Base-by-base conservation (phyloP, 2,888 invertebrate species). In the Xanthostigma xanthostigma region DNA sequence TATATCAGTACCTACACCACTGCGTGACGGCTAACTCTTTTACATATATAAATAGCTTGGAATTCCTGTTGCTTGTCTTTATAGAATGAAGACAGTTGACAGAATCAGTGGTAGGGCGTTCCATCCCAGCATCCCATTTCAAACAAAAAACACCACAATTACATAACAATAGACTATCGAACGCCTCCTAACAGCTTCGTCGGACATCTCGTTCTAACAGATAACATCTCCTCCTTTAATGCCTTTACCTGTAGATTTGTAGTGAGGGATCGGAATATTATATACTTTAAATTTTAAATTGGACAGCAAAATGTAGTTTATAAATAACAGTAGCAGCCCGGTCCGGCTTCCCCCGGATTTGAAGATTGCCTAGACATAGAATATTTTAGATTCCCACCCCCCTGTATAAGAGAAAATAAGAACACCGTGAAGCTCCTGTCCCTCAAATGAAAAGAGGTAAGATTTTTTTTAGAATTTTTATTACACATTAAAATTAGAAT, bases 61-160 rank as follows among this genome's bases (percentile, higher is more conserved):
- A 27, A 27, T 27, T 27, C 27, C 27, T 27, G 27, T 27, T 27
- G 27, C 27, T 27, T 27, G 40, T 39, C 40, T 12, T 12, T 39
- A 17, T 17, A 39, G 40, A 59, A 62, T 61, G 62, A 64, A 64
- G 65, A 64, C 63, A 64, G 64, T 63, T 64, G 65, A 66, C 65
- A 64, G 27, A 27, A 27, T 27, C 27, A 27, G 62, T 59, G 46
- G 54, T 58, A 64, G 65, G 65, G 65, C 65, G 65, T 65, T 12
- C 17, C 27, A 27, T 64, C 59, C 65, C 62, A 60, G 60, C 63
- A 58, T 62, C 62, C 63, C 58, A 62, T 63, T 61, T 63, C 64
- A 64, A 65, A 64, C 63, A 65, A 66, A 65, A 66, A 65, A 64
- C 63, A 61, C 12, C 56, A 63, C 66, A 65, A 66, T 66, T 66